These are phyloP conservation scores for Chloroceryle inda DNA, from an alignment of 2,797 vertebrate species.

Conservation along the genomic window DNA sequence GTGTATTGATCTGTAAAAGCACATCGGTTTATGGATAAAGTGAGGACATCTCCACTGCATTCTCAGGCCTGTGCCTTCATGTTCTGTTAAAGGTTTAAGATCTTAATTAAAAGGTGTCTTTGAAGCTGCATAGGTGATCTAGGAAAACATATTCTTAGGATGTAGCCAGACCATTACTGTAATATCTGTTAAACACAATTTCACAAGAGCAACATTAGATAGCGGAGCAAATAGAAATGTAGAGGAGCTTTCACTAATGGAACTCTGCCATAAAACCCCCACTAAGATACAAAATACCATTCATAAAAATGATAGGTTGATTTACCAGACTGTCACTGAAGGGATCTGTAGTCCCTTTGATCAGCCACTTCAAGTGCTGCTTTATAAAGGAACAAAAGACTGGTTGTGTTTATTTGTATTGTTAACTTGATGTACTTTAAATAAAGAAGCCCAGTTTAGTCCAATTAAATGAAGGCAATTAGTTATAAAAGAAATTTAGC, in stretches of 20 bases:
- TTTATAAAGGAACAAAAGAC: conserved; percentile 21
- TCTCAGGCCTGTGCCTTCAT: neutral
- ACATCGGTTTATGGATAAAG: neutral
- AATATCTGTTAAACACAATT: neutral
- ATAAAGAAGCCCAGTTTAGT: neutral
- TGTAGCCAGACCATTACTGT: neutral
- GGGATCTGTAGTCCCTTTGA: neutral
- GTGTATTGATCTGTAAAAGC: neutral
- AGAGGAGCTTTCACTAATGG: neutral
- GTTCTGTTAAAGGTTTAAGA: neutral
- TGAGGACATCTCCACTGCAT: neutral
- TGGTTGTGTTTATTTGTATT: neutral
- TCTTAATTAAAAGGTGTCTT: neutral
- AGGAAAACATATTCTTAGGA: neutral
- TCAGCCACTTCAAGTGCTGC: conserved; percentile 42
- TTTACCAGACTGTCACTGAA: conserved; percentile 12
- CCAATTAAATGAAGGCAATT: neutral
- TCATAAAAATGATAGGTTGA: neutral
- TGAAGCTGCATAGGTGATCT: neutral
- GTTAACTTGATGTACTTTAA: conserved; percentile 31
- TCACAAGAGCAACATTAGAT: neutral
- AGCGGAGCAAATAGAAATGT: neutral
- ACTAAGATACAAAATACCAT: neutral
- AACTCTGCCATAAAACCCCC: neutral
- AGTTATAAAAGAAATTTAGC: conserved; percentile 2